Evolutionary conservation across 1,140 invertebrate genomes (phyloP).

Genomic region (Eriosoma lanigerum): DNA sequence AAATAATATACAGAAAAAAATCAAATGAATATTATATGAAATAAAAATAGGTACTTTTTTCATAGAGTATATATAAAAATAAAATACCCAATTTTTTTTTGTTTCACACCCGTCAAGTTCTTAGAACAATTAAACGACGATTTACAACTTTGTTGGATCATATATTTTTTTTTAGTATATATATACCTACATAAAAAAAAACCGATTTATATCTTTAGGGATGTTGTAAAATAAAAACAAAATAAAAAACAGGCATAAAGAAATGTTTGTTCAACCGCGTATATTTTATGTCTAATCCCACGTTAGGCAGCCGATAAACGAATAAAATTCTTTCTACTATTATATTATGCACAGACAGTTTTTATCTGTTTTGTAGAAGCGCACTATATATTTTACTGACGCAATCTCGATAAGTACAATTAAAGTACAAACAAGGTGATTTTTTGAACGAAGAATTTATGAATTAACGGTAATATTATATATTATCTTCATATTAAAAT

Average conservation of each 20-base stretch:
- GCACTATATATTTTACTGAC: constrained; percentile 2
- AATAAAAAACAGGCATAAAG: constrained; percentile 24
- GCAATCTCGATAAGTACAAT: neutral
- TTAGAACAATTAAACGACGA: constrained; percentile 27
- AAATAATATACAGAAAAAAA: neutral
- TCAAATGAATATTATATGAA: neutral
- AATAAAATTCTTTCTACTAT: constrained; percentile 11
- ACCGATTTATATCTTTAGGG: constrained; percentile 30
- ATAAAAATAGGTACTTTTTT: constrained; percentile 6
- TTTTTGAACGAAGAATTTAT: neutral
- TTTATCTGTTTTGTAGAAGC: constrained; percentile 16
- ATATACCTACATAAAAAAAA: neutral
- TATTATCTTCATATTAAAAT: neutral
- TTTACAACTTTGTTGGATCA: neutral
- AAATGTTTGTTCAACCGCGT: constrained; percentile 26
- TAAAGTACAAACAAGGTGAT: neutral
- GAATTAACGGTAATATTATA: neutral
- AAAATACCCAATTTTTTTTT: constrained; percentile 9
- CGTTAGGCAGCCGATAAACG: constrained; percentile 32
- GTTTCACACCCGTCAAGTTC: neutral
- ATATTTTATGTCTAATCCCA: constrained; percentile 33
- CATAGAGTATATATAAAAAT: neutral
- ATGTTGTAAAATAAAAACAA: constrained; percentile 1
- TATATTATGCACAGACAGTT: constrained; percentile 17
- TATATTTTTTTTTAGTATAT: neutral